Conservation (phyloP, 2,797 vertebrate genomes). For the Smutsia gigantea region DNA sequence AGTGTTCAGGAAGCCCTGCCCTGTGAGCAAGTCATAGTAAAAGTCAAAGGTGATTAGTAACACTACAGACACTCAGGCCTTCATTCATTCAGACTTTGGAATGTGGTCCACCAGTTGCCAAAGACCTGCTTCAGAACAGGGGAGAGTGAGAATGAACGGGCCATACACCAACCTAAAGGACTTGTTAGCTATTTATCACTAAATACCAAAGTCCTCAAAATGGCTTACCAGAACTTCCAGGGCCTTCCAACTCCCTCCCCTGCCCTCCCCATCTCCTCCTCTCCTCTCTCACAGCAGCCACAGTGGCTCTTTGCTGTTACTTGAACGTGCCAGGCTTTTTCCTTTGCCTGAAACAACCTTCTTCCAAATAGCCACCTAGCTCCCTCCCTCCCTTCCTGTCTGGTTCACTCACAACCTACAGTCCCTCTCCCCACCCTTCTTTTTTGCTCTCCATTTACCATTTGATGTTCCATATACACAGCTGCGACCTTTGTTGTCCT, state of each 20-base stretch:
- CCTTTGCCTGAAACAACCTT: background rate
- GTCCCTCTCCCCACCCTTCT: background rate
- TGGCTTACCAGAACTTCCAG: background rate
- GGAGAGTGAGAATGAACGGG: background rate
- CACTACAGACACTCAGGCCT: background rate
- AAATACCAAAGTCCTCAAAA: background rate
- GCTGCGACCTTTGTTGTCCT: background rate
- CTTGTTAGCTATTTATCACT: background rate
- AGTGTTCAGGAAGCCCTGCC: conserved; percentile 75
- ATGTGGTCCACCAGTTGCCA: conserved; percentile 5
- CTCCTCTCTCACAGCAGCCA: background rate
- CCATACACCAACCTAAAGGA: background rate
- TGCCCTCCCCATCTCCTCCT: background rate
- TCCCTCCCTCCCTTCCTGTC: background rate
- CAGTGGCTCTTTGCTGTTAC: background rate
- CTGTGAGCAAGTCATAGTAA: conserved; percentile 67
- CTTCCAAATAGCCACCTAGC: background rate
- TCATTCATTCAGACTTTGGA: conserved; percentile 34
- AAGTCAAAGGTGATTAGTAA: conserved; percentile 70
- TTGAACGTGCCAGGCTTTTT: background rate
- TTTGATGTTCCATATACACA: background rate
- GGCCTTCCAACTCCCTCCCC: fast-evolving
- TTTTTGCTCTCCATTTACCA: background rate
- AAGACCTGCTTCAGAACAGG: background rate
- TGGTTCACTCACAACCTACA: background rate